phyloP scores from a whole-genome alignment of 2,888 invertebrate species.

The Antheraea yamamai region DNA sequence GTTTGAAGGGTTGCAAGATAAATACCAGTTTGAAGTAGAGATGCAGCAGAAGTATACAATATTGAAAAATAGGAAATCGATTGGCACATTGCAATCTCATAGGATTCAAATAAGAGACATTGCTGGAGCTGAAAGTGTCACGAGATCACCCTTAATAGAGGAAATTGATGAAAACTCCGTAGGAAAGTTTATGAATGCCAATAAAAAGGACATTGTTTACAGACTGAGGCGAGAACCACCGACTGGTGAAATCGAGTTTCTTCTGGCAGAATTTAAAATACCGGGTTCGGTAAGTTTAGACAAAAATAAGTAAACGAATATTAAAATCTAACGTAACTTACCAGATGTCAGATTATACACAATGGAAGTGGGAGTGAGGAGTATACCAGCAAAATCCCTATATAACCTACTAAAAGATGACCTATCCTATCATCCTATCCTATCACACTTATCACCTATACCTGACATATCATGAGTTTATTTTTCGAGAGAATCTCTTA shows the following conservation, averaged over 20 bases:
- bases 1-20: constrained; percentile 88
- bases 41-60: constrained; percentile 85
- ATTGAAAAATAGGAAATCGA: constrained; percentile 87
- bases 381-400: too few species aligned
- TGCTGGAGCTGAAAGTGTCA: constrained; percentile 63
- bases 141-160: constrained; percentile 81
- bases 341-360: too few species aligned
- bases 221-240: constrained; percentile 82
- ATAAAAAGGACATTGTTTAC: constrained; percentile 78
- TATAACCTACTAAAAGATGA: too few species aligned
- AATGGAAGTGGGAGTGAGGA: too few species aligned
- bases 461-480: too few species aligned
- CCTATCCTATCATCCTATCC: too few species aligned
- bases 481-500: too few species aligned
- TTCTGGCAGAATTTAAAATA: constrained; percentile 84
- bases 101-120: constrained; percentile 87
- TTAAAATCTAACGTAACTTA: too few species aligned
- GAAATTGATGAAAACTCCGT: constrained; percentile 71
- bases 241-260: constrained; percentile 74
- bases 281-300: constrained; percentile 77
- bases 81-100: constrained; percentile 88
- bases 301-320: too few species aligned
- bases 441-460: too few species aligned
- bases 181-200: constrained; percentile 31
- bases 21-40: constrained; percentile 87